Base-by-base conservation (phyloP, 2,888 invertebrate species). In the Mythimna ferrago region DNA sequence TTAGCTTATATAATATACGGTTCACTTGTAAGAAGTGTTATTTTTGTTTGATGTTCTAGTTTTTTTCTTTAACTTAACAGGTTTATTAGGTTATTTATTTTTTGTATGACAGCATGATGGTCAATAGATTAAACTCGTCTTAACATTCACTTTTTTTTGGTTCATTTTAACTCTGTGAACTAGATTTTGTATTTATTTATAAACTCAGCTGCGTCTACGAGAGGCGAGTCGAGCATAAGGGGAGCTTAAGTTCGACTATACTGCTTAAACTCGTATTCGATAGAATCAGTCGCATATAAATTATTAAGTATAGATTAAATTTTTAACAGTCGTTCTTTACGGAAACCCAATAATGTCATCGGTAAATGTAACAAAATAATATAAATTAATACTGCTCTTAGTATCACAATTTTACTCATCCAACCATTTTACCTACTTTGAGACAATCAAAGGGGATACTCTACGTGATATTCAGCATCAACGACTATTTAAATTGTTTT, bases 1-100 rank as follows among this genome's bases (percentile, higher is more conserved):
- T 57, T 57, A 67, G 6, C 16, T 81, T 81, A 73, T 58, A 63
- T 81, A 81, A 80, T 66, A 35, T 65, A 58, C 35, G 51, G 51
- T 38, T 56, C 57, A 69, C 19, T 57, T 51, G 26, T 61, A 48
- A 60, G 60, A 69, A 66, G 7, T 26, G 61, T 65, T 66, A 57
- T 63, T 76, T 80, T 73, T 71, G n/a, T 73, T 44, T 71, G 65
- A 63, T 48, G 53, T 71, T 66, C 78, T 60, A 9, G 65, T 68
- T 81, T 63, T 77, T 57, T 74, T 26, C 16, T 38, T 54, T 26
- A 53, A 38, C 38, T 14, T 60, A 66, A 72, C 72, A 2, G 44
- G 72, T 66, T 61, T 69, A 10, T 32, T 11, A 0, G 26, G 51
- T 57, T 21, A 54, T 1, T 62, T 21, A 14, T 61, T 58, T 56